A percentile compares a stretch with the other conserved stretches of the same genome.
phyloP scores from a whole-genome alignment of 2,113 vertebrate genomes.

The Bos indicus region DNA sequence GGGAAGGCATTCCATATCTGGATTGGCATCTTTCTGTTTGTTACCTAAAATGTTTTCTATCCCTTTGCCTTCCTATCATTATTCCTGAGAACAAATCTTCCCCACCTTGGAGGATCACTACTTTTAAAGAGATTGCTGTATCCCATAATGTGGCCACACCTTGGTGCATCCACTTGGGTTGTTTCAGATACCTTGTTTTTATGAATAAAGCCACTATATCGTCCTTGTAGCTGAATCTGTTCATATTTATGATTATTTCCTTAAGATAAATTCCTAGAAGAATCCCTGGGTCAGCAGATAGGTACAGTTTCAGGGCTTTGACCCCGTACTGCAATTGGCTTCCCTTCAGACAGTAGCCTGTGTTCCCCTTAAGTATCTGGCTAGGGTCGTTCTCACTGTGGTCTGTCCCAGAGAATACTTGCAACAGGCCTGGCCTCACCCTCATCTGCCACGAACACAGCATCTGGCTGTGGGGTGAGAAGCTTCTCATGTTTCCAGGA shows the following conservation, averaged over 20 bases:
- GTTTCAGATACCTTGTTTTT: neutral
- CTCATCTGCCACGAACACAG: neutral
- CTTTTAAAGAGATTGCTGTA: neutral
- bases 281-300: neutral
- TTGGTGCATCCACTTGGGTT: neutral
- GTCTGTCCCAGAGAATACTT: neutral
- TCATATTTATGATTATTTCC: neutral
- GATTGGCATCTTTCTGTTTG: neutral
- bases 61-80: neutral
- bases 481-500: conserved; percentile 40
- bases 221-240: neutral
- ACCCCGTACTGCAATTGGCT: neutral
- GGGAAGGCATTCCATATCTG: neutral
- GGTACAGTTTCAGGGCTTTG: neutral
- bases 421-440: neutral
- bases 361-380: neutral
- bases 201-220: neutral
- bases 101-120: neutral
- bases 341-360: neutral
- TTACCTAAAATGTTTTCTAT: neutral
- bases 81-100: neutral
- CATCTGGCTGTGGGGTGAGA: neutral
- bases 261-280: conserved; percentile 25
- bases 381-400: neutral
- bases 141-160: neutral